These are phyloP conservation scores for Forbesichthys agassizii DNA, from an alignment of 2,113 vertebrate species.

Conservation along the genomic window DNA sequence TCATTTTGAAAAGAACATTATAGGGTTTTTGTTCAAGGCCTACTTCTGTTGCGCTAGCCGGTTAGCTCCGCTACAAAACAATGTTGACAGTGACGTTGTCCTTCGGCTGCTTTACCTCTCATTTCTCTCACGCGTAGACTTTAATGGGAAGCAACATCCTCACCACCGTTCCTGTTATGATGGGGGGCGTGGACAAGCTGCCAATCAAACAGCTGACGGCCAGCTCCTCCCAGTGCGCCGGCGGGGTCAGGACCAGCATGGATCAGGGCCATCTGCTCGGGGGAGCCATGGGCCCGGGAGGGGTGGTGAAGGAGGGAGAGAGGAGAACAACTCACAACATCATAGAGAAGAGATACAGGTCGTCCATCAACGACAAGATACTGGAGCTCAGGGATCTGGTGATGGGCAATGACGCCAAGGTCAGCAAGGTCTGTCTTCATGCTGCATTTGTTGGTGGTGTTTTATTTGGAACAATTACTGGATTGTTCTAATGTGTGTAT, in stretches of 20 bases:
- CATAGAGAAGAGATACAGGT: slow-evolving; percentile 97
- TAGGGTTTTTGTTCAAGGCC: no score
- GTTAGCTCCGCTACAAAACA: not conserved
- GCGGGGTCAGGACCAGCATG: slow-evolving; percentile 71
- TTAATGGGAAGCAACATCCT: slow-evolving; percentile 95
- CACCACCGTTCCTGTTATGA: slow-evolving; percentile 93
- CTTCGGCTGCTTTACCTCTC: not conserved
- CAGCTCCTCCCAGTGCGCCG: slow-evolving; percentile 77
- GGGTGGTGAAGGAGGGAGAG: slow-evolving; percentile 91
- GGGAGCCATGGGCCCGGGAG: slow-evolving; percentile 74
- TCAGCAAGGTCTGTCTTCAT: slow-evolving; percentile 40
- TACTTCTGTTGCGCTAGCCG: no score
- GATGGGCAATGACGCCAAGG: slow-evolving; percentile 96
- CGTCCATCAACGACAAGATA: slow-evolving; percentile 98
- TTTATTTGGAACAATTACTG: no score
- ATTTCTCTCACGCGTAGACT: slow-evolving; percentile 75
- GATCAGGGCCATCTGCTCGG: slow-evolving; percentile 62
- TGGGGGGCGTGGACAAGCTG: slow-evolving; percentile 94
- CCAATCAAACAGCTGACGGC: slow-evolving; percentile 91
- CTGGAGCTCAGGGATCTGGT: slow-evolving; percentile 94
- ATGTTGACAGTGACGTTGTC: not conserved
- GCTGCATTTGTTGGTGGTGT: no score
- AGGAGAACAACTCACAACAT: slow-evolving; percentile 97
- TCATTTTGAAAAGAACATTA: no score
- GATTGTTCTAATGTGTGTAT: no score